phyloP scores from a whole-genome alignment of 2,797 vertebrate genomes.

The Oreochromis mossambicus region DNA sequence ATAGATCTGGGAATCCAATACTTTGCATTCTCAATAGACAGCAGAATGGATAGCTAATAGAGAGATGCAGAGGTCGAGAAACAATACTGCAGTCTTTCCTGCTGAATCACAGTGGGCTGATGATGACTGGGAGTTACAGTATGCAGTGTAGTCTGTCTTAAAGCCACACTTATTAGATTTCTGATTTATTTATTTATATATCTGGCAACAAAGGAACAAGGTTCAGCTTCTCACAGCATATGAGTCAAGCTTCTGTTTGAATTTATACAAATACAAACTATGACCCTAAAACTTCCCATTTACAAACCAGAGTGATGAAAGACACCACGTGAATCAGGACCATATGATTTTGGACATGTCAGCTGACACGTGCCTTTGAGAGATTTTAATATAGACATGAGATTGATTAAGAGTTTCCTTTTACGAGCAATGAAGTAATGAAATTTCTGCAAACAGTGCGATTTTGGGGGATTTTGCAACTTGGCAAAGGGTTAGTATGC shows the following conservation, averaged over 20 bases:
- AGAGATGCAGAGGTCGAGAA: neutral
- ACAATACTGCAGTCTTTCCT: constrained; percentile 17
- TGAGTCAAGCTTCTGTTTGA: neutral
- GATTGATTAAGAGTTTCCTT: neutral
- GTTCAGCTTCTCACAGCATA: neutral
- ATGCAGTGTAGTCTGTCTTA: neutral
- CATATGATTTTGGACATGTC: neutral
- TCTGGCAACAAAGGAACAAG: neutral
- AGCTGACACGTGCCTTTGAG: neutral
- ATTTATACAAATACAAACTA: neutral
- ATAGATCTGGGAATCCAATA: constrained; percentile 2
- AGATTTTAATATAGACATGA: neutral
- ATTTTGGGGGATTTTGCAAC: neutral
- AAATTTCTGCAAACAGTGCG: neutral
- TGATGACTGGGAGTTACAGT: neutral
- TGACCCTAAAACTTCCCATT: neutral
- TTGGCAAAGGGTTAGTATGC: neutral
- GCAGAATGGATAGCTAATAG: neutral
- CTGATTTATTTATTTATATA: constrained; percentile 12
- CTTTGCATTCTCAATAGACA: neutral
- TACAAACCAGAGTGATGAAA: neutral
- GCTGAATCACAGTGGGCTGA: constrained; percentile 53
- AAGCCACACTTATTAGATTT: constrained; percentile 2
- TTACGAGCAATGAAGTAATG: neutral
- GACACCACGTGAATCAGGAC: neutral